Evolutionary conservation across 2,888 invertebrate species (phyloP).

Genomic region (Ligdia adustata): DNA sequence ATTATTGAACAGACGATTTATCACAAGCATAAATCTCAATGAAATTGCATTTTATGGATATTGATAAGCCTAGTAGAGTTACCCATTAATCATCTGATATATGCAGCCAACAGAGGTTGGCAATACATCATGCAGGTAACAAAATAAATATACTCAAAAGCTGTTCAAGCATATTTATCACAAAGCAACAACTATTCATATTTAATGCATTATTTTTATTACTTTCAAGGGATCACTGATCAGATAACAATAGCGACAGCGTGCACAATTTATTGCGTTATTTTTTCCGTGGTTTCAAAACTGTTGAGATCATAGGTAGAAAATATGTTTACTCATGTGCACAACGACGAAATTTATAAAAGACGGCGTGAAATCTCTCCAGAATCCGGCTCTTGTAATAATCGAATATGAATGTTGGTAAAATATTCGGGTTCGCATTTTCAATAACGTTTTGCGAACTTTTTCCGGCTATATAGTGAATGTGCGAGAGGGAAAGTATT

Average conservation of each 20-base stretch:
- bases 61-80: slow-evolving; percentile 37
- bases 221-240: neutral
- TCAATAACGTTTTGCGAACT: slow-evolving; percentile 68
- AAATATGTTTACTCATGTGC: slow-evolving; percentile 9
- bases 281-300: too few relatives aligned
- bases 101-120: slow-evolving; percentile 22
- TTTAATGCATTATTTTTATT: slow-evolving; percentile 1
- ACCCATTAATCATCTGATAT: slow-evolving; percentile 34
- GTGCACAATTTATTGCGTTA: too few relatives aligned
- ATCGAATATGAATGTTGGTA: slow-evolving; percentile 46
- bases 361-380: slow-evolving; percentile 29
- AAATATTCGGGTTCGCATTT: slow-evolving; percentile 63
- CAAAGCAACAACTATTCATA: slow-evolving; percentile 2
- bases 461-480: slow-evolving; percentile 59
- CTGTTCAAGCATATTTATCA: slow-evolving; percentile 13
- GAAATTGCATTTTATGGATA: slow-evolving; percentile 39
- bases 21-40: slow-evolving; percentile 36
- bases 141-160: slow-evolving; percentile 19
- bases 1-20: slow-evolving; percentile 36
- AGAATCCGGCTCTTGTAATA: slow-evolving; percentile 36
- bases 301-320: too few relatives aligned
- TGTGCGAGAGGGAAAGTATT: slow-evolving; percentile 69
- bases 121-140: slow-evolving; percentile 25
- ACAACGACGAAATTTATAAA: slow-evolving; percentile 8
- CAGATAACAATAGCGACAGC: too few relatives aligned